These are phyloP conservation scores for Amblyteles armatorius DNA, from an alignment of 2,888 invertebrate genomes.

Conservation along the genomic window DNA sequence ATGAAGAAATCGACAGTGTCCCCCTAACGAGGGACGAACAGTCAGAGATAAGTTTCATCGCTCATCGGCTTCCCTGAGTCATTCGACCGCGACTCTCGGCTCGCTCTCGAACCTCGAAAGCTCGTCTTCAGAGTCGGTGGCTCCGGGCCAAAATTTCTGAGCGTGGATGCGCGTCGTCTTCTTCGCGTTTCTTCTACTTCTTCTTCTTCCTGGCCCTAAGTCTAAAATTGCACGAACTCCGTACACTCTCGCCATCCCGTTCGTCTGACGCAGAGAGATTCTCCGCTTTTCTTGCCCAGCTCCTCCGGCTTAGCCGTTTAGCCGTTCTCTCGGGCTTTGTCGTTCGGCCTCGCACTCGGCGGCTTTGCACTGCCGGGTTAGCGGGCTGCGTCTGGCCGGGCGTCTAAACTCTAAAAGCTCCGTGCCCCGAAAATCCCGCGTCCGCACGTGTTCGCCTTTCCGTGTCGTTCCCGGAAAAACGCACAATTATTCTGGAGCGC, in stretches of 20 bases:
- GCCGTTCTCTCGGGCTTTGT: conserved; percentile 56
- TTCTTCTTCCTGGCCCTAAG: conserved; percentile 74
- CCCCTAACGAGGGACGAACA: conserved; percentile 11
- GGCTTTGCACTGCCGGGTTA: conserved; percentile 15
- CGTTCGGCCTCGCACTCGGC: conserved; percentile 22
- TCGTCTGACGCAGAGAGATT: conserved; percentile 44
- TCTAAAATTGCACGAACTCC: conserved; percentile 81
- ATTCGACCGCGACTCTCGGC: conserved; percentile 64
- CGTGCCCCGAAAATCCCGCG: conserved; percentile 5
- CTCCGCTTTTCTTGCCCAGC: conserved; percentile 17
- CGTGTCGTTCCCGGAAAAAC: conserved; percentile 40
- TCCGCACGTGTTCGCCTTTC: conserved; percentile 27
- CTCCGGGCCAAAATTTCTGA: conserved; percentile 78
- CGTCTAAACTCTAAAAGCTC: conserved; percentile 53
- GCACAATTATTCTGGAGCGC: conserved; percentile 43
- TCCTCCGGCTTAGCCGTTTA: neutral
- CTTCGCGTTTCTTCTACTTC: conserved; percentile 32
- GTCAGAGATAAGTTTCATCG: conserved; percentile 16
- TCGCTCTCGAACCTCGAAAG: conserved; percentile 65
- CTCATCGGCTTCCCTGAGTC: conserved; percentile 58
- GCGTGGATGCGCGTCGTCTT: conserved; percentile 47
- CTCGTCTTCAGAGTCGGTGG: conserved; percentile 74
- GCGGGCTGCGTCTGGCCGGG: conserved; percentile 45
- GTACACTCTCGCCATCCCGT: conserved; percentile 29
- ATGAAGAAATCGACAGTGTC: conserved; percentile 1